phyloP scores from a whole-genome alignment of 2,113 vertebrate species.

The Heterotilapia buettikoferi region DNA sequence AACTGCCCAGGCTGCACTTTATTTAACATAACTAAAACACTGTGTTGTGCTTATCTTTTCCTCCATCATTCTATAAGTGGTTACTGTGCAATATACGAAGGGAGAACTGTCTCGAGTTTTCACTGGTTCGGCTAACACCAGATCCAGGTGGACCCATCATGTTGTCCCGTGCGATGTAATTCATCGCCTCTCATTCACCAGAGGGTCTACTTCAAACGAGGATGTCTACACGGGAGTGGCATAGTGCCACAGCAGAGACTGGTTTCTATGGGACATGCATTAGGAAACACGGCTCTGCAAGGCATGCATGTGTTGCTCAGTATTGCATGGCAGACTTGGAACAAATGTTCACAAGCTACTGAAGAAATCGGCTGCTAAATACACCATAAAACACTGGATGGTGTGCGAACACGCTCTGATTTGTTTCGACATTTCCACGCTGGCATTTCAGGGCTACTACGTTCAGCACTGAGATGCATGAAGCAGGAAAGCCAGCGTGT shows the following conservation, averaged over 20 bases:
- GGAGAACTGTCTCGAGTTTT: not conserved
- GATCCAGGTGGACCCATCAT: not conserved
- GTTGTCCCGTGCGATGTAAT: not conserved
- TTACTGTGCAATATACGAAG: not conserved
- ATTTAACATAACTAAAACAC: not conserved
- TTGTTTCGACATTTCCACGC: not conserved
- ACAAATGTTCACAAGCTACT: not conserved
- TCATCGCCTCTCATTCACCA: not conserved
- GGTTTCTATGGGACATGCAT: not conserved
- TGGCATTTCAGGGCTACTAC: not conserved
- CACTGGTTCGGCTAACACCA: not conserved
- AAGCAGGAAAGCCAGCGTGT: not conserved
- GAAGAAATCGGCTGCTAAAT: not conserved
- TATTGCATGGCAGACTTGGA: not conserved
- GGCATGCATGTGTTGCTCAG: not conserved
- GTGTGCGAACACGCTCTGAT: not conserved
- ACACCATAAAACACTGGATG: not conserved
- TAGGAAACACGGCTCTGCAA: not conserved
- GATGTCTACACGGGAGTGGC: not conserved
- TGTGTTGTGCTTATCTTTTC: not conserved
- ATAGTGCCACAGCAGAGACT: not conserved
- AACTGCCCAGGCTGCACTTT: slow-evolving; percentile 21
- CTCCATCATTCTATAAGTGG: not conserved
- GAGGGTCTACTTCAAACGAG: not conserved
- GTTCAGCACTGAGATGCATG: not conserved